Evolutionary conservation across 2,797 vertebrate genomes (phyloP), one percentile per base, ranked within the genome.

Genomic region (Bucorvus abyssinicus): DNA sequence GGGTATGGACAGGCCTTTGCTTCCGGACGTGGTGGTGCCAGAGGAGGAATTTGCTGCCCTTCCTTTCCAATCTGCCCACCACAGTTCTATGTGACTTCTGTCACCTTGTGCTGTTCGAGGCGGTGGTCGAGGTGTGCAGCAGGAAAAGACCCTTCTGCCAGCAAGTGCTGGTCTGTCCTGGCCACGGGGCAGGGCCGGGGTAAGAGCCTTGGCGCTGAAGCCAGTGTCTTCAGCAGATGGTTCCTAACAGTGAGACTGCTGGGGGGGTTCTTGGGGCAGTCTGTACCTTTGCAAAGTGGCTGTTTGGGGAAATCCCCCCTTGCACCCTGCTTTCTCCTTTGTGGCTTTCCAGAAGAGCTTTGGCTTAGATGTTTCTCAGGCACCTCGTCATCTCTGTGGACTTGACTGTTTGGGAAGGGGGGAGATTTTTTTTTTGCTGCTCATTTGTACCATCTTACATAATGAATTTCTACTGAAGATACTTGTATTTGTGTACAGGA

Each of bases 331-430:
- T 80, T 34, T 89, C 14, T 61, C 30, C 0, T 9, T 57, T 68
- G 14, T 44, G 63, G 67, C 73, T 88, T 87, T 91, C 44, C 53
- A 77, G 71, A 63, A 85, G 44, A 89, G 65, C 63, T 93, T 79
- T 85, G 64, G 10, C 7, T 15, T 75, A 1, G 36, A 7, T 47
- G 20, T 75, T 93, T 65, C 87, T 96, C 69, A 53, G 65, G 40
- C 50, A 7, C 29, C 29, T 20, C 3, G 2, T 84, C 32, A 18
- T 38, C 64, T 92, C 56, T 45, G 42, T 52, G 67, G 63, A 34
- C 36, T 34, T 50, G 29, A 26, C n/a, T 50, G 4, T 9, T 16
- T 4, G 11, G 40, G 29, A 8, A n/a, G 2, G 20, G 9, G 14
- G 18, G 9, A 49, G 2, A 6, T 20, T 69, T 60, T 15, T 82